Evolutionary conservation across 2,113 vertebrate genomes (phyloP).

Genomic region (Antigone vipio): DNA sequence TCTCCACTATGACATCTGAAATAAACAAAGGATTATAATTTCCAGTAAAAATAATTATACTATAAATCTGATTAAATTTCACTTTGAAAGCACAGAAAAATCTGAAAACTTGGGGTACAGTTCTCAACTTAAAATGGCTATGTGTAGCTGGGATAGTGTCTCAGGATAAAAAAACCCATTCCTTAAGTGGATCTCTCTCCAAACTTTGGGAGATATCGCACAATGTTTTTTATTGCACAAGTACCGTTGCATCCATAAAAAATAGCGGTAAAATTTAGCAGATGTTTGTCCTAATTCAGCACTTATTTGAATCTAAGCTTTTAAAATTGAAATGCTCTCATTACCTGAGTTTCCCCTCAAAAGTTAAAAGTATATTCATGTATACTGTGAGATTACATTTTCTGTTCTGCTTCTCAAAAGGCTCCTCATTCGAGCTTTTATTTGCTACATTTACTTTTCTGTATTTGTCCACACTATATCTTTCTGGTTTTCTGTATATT

Average conservation of each 20-base stretch:
- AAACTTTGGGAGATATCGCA: background rate
- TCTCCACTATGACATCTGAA: slow-evolving; percentile 61
- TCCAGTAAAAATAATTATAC: background rate
- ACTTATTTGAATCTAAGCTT: background rate
- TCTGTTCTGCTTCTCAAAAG: background rate
- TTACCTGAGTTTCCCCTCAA: background rate
- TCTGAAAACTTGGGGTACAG: background rate
- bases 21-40: background rate
- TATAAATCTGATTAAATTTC: background rate
- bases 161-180: background rate
- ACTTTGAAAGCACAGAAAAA: background rate
- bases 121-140: background rate
- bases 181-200: background rate
- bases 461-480: background rate
- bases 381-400: background rate
- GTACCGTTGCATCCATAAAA: background rate
- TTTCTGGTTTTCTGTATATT: background rate
- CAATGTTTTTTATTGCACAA: background rate
- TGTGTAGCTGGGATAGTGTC: background rate
- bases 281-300: background rate
- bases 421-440: background rate
- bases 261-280: background rate
- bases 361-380: background rate
- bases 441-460: background rate
- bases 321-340: background rate